phyloP scores from a whole-genome alignment of 2,113 vertebrate genomes.

The Gasterosteus nipponicus region DNA sequence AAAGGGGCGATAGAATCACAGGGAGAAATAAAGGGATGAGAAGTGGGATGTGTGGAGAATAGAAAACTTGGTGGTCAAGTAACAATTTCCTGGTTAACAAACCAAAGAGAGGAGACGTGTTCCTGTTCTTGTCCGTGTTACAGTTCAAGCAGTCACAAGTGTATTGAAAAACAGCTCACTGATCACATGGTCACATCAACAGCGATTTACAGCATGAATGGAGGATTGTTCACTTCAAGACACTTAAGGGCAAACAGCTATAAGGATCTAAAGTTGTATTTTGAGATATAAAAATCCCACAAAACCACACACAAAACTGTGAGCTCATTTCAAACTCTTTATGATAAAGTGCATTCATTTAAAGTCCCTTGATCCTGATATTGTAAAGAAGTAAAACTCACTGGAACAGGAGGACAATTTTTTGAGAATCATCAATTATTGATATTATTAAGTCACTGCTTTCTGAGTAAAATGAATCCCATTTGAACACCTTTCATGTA shows the following conservation, averaged over 20 bases:
- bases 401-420: not conserved
- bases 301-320: not conserved
- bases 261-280: not conserved
- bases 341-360: not conserved
- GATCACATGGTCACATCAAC: too few species aligned
- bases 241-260: not conserved
- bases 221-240: too few species aligned
- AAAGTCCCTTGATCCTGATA: not conserved
- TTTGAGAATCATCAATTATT: not conserved
- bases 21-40: not conserved
- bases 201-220: too few species aligned
- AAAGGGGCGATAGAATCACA: not conserved
- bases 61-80: constrained; percentile 1
- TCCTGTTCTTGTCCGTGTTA: not conserved
- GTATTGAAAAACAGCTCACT: too few species aligned
- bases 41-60: not conserved
- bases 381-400: not conserved
- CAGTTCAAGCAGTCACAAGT: not conserved
- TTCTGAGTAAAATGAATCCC: not conserved
- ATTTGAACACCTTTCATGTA: not conserved
- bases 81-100: not conserved
- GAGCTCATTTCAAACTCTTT: not conserved
- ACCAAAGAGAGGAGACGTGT: not conserved
- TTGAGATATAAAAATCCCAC: not conserved
- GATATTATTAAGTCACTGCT: not conserved